Conservation (phyloP, 2,888 invertebrate genomes). For the Polietes domitor region DNA sequence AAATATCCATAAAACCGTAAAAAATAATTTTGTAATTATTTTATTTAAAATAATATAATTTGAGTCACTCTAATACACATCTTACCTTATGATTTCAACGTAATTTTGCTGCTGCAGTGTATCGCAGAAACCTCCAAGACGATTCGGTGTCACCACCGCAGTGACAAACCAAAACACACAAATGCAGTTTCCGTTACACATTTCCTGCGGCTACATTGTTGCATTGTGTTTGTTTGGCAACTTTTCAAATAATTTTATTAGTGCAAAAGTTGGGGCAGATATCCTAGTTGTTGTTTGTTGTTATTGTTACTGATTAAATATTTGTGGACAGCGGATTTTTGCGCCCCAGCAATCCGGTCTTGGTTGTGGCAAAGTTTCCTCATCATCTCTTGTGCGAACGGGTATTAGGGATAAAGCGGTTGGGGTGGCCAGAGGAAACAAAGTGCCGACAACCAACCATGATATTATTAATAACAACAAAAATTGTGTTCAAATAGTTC, state of each 20-base stretch:
- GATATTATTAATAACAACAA: slow-evolving; percentile 34
- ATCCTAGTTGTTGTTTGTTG: not conserved
- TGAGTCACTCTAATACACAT: too few relatives aligned
- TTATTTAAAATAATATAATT: too few relatives aligned
- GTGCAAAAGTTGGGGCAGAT: not conserved
- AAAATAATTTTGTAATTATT: too few relatives aligned
- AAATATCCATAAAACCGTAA: too few relatives aligned
- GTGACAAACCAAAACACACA: not conserved
- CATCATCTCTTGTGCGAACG: slow-evolving; percentile 6
- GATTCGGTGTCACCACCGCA: not conserved
- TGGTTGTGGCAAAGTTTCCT: not conserved
- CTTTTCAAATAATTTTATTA: slow-evolving; percentile 21
- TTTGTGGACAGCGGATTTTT: slow-evolving; percentile 2
- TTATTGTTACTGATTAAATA: slow-evolving; percentile 48
- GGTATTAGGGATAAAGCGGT: slow-evolving; percentile 48
- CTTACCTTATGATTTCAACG: too few relatives aligned
- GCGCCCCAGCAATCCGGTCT: not conserved
- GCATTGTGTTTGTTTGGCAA: slow-evolving; percentile 3
- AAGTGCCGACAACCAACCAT: slow-evolving; percentile 12
- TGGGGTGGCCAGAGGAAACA: slow-evolving; percentile 19
- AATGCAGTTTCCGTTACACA: slow-evolving; percentile 3
- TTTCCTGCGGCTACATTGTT: not conserved
- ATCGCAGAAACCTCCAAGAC: too few relatives aligned
- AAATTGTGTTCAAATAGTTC: too few relatives aligned
- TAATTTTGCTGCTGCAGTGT: too few relatives aligned